Evolutionary conservation across 2,888 invertebrate genomes (phyloP), one percentile per base, ranked within the genome.

Genomic region (Drosophila kanekoi): DNA sequence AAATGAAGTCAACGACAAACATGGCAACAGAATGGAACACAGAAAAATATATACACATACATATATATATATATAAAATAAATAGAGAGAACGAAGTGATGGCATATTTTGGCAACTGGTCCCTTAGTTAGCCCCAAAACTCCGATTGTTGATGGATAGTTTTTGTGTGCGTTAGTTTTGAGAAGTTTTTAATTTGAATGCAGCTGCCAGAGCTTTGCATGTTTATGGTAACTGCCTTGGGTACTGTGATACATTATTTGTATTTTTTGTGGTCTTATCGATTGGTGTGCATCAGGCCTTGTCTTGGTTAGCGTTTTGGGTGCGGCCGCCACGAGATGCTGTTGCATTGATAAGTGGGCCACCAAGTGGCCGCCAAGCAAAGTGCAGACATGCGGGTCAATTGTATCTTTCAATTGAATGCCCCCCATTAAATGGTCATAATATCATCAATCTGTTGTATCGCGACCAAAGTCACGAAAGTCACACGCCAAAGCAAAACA

Each of bases 301-400:
- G 73, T 28, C 66, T 59, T 52, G 58, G 28, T 35, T 40, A 13
- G 16, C 6, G 38, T 16, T 40, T 48, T 48, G 69, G 64, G 69
- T 43, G 69, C 14, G 51, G 49, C 61, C 16, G 40, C 32, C 32
- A 40, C 43, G 57, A 45, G 59, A 76, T 73, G 64, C 69, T 43
- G 54, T 65, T 69, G 61, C 61, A 58, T 6, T 43, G 69, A 69
- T 73, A 78, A 78, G 51, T 51, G 51, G 51, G 38, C 51, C 28
- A 28, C 28, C 38, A 38, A 28, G 56, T 70, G 57, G 61, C 28
- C 28, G 64, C 61, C 61, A 70, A 68, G 49, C 72, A 63, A 66
- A 63, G 60, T 77, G 79, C 81, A 81, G 81, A 81, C 81, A 84
- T 84, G 74, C 78, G 78, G 81, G 80, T 60, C 81, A 78, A 78